Percentiles rank a stretch among this genome's conserved stretches.
These are phyloP conservation scores for Xanthorhoe designata DNA, from an alignment of 2,888 invertebrate genomes.

Conservation along the genomic window DNA sequence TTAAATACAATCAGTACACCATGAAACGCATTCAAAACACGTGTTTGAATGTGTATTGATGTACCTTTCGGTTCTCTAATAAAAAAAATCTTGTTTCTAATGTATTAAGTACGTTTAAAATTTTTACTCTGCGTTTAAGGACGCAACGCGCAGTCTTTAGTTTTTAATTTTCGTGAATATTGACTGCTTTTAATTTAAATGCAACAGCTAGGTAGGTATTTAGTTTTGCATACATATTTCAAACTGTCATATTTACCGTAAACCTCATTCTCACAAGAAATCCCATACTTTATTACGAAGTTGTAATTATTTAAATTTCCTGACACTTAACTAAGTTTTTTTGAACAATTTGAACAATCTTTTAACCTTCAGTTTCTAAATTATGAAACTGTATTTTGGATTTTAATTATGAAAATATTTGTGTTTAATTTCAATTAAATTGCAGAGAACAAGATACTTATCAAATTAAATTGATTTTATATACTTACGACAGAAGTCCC, in stretches of 20 bases:
- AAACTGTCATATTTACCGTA: constrained; percentile 4
- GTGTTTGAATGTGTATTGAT: background rate
- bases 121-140: background rate
- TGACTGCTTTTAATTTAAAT: constrained; percentile 4
- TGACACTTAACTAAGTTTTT: background rate
- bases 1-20: too few species aligned
- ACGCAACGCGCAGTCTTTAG: background rate
- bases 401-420: too few species aligned
- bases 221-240: background rate
- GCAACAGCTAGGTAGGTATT: background rate
- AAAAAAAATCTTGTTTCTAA: too few species aligned
- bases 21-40: too few species aligned
- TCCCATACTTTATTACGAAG: background rate
- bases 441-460: too few species aligned
- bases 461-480: too few species aligned
- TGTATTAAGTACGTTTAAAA: background rate
- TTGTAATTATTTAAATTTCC: background rate
- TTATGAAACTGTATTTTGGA: too few species aligned
- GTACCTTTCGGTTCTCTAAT: too few species aligned
- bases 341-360: too few species aligned
- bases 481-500: too few species aligned
- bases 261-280: background rate
- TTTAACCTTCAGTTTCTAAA: too few species aligned
- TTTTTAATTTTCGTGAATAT: constrained; percentile 3
- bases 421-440: too few species aligned